phyloP scores from a whole-genome alignment of 2,888 invertebrate genomes.

The Andrena marginata region DNA sequence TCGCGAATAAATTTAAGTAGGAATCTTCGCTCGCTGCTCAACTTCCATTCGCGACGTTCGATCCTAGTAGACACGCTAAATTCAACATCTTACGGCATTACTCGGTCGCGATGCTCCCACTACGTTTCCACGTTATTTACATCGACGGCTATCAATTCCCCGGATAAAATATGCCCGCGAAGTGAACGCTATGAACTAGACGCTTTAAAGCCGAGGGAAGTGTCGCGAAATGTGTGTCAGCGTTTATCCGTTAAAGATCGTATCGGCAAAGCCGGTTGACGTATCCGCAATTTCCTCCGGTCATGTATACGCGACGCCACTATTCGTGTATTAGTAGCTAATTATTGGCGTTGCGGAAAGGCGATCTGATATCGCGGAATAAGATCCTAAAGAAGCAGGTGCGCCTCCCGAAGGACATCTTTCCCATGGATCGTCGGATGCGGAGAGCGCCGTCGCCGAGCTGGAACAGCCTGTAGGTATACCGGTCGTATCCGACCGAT shows the following conservation, averaged over 20 bases:
- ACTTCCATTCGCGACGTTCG: too few species aligned
- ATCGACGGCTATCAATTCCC: not conserved
- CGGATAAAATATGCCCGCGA: not conserved
- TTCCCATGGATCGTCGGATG: conserved; percentile 49
- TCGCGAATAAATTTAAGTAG: not conserved
- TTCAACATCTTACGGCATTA: not conserved
- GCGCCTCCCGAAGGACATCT: conserved; percentile 62
- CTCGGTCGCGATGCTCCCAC: not conserved
- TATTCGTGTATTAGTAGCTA: conserved; percentile 44
- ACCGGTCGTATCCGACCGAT: conserved; percentile 41
- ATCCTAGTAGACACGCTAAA: too few species aligned
- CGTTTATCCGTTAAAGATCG: conserved; percentile 4
- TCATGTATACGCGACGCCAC: conserved; percentile 1
- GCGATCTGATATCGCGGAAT: conserved; percentile 60
- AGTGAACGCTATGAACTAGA: not conserved
- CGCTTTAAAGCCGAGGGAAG: not conserved
- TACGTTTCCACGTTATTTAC: not conserved
- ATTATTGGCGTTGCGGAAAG: conserved; percentile 40
- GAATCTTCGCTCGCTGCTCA: too few species aligned
- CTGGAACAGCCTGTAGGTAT: conserved; percentile 50
- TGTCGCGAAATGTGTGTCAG: conserved; percentile 2
- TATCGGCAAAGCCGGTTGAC: conserved; percentile 14
- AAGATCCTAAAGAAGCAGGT: conserved; percentile 68
- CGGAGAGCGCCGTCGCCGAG: conserved; percentile 44
- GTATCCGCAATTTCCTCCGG: conserved; percentile 17